Evolutionary conservation across 2,797 vertebrate species (phyloP).

Genomic region (Rhinella marina): DNA sequence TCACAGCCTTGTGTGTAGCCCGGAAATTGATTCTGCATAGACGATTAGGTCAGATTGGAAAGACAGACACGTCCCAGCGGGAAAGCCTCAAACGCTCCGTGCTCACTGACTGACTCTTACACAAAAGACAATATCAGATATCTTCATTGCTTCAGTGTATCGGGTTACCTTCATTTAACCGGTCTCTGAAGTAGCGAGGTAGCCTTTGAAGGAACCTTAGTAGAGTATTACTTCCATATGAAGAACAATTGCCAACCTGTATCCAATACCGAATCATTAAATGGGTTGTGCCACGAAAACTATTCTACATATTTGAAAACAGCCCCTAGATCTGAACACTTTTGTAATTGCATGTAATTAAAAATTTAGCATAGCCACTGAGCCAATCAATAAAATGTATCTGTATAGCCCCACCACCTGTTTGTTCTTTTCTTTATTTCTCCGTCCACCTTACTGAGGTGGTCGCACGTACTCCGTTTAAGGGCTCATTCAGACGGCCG

Average conservation of each 20-base stretch:
- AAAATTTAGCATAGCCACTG: no score
- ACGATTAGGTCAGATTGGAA: slow-evolving; percentile 18
- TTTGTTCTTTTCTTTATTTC: no score
- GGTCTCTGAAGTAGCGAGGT: neutral
- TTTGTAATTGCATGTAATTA: no score
- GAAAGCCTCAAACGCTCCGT: neutral
- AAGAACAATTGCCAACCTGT: neutral
- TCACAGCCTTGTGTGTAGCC: neutral
- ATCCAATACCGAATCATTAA: neutral
- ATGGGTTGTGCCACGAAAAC: no score
- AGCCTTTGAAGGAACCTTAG: neutral
- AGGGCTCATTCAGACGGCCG: no score
- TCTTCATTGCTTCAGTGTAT: neutral
- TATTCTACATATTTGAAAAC: no score
- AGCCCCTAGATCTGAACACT: no score
- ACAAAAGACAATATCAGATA: neutral
- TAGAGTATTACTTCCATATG: neutral
- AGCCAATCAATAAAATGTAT: no score
- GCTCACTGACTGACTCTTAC: neutral
- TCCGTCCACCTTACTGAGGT: no score
- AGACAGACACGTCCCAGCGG: neutral
- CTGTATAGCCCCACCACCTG: no score
- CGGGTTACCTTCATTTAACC: neutral
- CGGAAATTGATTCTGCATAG: slow-evolving; percentile 1
- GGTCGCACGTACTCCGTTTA: no score